Evolutionary conservation across 1,140 invertebrate genomes (phyloP).

Genomic region (Heliconius hermathena): DNA sequence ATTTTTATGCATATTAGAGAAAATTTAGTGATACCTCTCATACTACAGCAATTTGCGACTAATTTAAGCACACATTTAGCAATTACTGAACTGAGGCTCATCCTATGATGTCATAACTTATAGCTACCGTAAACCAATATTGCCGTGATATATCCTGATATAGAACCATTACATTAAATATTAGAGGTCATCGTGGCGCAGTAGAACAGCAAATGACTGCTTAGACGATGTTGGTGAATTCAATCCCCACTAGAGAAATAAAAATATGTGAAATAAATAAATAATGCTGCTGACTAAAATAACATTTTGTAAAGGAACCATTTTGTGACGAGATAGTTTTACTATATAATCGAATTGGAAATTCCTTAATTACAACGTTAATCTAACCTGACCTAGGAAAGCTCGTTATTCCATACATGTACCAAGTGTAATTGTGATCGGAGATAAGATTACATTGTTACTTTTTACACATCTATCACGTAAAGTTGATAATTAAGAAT

Average conservation of each 20-base stretch:
- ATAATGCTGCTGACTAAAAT: background rate
- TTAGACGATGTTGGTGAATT: background rate
- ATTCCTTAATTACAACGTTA: background rate
- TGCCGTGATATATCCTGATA: too few relatives aligned
- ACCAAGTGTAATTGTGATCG: background rate
- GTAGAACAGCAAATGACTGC: background rate
- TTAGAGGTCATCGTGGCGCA: too few relatives aligned
- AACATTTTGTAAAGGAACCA: background rate
- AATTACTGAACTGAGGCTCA: too few relatives aligned
- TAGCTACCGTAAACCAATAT: too few relatives aligned
- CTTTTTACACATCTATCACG: background rate
- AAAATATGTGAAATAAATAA: too few relatives aligned
- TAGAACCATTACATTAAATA: too few relatives aligned
- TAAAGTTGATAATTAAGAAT: background rate
- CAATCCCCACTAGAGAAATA: background rate
- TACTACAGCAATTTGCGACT: too few relatives aligned
- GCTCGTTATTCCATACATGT: background rate
- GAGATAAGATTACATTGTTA: background rate
- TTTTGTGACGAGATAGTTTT: conserved; percentile 4
- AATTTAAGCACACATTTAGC: too few relatives aligned
- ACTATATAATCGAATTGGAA: background rate
- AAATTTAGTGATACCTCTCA: too few relatives aligned
- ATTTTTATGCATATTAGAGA: too few relatives aligned
- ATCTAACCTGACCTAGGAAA: background rate
- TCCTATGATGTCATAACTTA: too few relatives aligned